Conservation (phyloP, 2,888 invertebrate species). For the Eurytoma adleriae region DNA sequence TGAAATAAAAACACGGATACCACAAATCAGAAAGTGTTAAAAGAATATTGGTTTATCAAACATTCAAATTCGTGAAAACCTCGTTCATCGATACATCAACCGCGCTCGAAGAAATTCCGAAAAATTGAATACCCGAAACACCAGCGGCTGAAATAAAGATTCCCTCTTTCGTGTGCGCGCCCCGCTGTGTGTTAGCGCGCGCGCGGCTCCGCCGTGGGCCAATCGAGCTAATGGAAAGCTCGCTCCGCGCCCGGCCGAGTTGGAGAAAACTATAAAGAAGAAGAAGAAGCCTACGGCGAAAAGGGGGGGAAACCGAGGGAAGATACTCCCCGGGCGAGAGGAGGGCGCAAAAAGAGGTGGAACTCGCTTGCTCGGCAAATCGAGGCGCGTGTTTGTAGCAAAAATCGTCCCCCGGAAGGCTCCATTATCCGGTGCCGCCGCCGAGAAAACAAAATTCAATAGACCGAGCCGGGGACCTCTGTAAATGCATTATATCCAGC, state of each 20-base stretch:
- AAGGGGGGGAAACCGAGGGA: neutral
- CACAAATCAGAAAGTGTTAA: no score
- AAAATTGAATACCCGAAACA: neutral
- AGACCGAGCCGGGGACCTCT: conserved; percentile 21
- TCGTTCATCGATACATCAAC: neutral
- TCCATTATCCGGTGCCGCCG: conserved; percentile 8
- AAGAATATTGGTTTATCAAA: neutral
- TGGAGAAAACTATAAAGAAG: neutral
- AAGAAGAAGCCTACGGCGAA: conserved; percentile 21
- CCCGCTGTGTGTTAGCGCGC: neutral
- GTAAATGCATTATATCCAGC: conserved; percentile 47
- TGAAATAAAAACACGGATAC: no score
- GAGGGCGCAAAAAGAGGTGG: neutral
- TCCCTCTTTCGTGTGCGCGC: neutral
- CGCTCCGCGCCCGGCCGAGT: neutral
- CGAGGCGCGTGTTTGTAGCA: conserved; percentile 40
- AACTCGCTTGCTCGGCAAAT: conserved; percentile 24
- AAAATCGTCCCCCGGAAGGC: conserved; percentile 36
- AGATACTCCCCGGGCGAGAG: neutral
- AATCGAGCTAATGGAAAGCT: conserved; percentile 47
- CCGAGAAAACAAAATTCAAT: conserved; percentile 43
- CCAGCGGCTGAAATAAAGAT: neutral
- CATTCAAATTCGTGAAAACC: neutral
- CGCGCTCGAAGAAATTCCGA: neutral
- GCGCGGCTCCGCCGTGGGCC: neutral